Evolutionary conservation across 2,797 vertebrate species (phyloP).

Genomic region (Myioborus melanocephalus): DNA sequence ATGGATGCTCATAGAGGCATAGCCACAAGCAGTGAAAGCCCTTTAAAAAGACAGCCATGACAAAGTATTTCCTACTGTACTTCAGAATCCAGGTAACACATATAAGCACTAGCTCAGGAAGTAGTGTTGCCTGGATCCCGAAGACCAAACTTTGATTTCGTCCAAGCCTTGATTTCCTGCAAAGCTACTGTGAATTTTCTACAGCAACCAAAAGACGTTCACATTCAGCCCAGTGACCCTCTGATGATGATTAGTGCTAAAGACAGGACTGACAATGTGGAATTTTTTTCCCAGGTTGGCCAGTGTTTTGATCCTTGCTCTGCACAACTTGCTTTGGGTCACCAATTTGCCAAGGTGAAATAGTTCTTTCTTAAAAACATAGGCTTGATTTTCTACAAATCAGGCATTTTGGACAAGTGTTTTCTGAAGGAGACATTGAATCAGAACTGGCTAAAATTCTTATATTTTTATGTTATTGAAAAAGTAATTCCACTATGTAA

Average conservation of each 20-base stretch:
- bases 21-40: background rate
- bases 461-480: conserved; percentile 14
- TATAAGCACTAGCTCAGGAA: background rate
- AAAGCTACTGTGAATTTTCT: background rate
- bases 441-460: background rate
- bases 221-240: background rate
- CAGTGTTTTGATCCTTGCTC: background rate
- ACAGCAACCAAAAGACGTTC: background rate
- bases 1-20: background rate
- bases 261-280: background rate
- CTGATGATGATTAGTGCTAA: background rate
- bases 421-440: conserved; percentile 6
- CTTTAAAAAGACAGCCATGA: background rate
- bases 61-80: background rate
- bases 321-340: background rate
- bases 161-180: background rate
- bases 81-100: background rate
- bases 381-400: background rate
- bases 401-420: background rate
- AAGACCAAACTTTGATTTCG: background rate
- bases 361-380: background rate
- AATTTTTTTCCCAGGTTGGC: background rate
- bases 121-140: background rate
- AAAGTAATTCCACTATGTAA: conserved; percentile 5
- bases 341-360: background rate